A percentile compares a stretch with the other conserved stretches of the same genome.
phyloP scores from a whole-genome alignment of 2,113 vertebrate species.

The Mesocricetus auratus region DNA sequence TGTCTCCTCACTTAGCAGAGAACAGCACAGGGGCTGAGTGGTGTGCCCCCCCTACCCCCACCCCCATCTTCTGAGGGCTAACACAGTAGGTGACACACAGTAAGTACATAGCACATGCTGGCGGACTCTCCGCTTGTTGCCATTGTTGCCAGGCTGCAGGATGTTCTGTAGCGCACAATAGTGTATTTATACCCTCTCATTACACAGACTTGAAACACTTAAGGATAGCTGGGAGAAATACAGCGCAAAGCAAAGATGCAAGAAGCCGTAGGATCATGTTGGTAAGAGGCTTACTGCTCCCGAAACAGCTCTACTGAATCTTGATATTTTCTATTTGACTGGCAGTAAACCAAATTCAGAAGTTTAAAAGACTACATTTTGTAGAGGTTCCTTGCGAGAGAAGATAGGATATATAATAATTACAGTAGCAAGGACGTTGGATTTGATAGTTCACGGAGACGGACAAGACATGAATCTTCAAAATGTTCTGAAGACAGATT shows the following conservation, averaged over 20 bases:
- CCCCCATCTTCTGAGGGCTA: not conserved
- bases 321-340: constrained; percentile 14
- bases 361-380: constrained; percentile 19
- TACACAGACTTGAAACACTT: not conserved
- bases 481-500: not conserved
- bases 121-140: not conserved
- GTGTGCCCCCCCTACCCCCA: not conserved
- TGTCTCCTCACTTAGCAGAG: no score
- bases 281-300: not conserved
- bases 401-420: not conserved
- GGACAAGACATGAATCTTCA: not conserved
- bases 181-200: not conserved
- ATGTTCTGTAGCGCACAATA: not conserved
- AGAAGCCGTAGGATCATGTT: not conserved
- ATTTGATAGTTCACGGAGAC: constrained; percentile 8
- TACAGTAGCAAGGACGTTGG: not conserved
- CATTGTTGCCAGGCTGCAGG: not conserved
- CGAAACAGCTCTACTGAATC: constrained; percentile 1
- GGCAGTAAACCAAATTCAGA: constrained; percentile 47
- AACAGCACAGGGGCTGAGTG: not conserved
- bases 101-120: not conserved
- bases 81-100: not conserved
- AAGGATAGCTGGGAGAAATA: not conserved
- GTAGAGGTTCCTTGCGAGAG: constrained; percentile 11
- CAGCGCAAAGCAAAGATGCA: not conserved